Conservation (phyloP, 1,140 invertebrate genomes). For the Drosophila pruinosa region DNA sequence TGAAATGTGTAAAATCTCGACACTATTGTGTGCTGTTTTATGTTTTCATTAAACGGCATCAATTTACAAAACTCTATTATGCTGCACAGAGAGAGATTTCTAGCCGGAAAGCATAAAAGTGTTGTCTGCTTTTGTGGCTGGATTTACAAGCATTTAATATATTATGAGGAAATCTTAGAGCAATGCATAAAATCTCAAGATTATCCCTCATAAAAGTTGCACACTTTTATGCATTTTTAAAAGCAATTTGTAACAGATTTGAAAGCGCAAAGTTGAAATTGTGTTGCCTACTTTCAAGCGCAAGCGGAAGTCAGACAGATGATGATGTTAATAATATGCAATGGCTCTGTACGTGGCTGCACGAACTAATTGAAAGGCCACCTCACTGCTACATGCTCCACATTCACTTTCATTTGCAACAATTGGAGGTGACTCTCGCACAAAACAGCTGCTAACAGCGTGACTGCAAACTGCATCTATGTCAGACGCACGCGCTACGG, state of each 20-base stretch:
- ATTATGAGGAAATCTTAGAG: background rate
- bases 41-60: no score
- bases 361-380: slow-evolving; percentile 21
- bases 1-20: no score
- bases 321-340: slow-evolving; percentile 19
- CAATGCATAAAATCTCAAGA: background rate
- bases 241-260: background rate
- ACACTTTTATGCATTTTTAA: background rate
- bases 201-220: background rate
- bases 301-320: background rate
- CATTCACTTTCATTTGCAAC: slow-evolving; percentile 36
- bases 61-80: background rate
- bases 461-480: background rate
- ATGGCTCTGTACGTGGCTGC: slow-evolving; percentile 20
- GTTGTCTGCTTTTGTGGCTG: background rate
- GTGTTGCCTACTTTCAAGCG: slow-evolving; percentile 62
- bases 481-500: slow-evolving; percentile 28
- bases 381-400: background rate
- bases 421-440: slow-evolving; percentile 2
- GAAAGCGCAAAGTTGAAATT: slow-evolving; percentile 42
- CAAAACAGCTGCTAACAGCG: slow-evolving; percentile 24
- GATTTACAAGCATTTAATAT: background rate
- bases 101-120: no score
- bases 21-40: background rate
- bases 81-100: no score